These are phyloP conservation scores for Ciconia boyciana DNA, from an alignment of 2,113 vertebrate species.

Conservation along the genomic window DNA sequence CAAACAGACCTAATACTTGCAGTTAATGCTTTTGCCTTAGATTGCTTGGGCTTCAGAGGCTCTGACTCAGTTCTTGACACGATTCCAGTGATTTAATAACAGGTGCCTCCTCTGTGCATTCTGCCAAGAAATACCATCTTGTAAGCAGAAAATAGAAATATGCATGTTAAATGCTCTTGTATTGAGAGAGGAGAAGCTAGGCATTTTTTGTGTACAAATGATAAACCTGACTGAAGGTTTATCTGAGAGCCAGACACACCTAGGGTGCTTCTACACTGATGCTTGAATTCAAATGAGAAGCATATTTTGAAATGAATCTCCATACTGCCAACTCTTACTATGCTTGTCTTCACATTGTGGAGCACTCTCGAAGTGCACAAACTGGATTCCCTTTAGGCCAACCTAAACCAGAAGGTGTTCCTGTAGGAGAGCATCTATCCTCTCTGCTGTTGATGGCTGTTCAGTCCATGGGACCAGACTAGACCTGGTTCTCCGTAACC, in stretches of 20 bases:
- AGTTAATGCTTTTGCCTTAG: not conserved
- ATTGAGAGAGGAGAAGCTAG: not conserved
- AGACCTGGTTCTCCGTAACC: not conserved
- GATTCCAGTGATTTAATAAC: not conserved
- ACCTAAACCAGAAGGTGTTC: not conserved
- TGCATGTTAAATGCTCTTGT: not conserved
- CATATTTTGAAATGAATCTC: not conserved
- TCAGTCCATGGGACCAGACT: not conserved
- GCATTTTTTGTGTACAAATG: not conserved
- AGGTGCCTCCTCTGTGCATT: not conserved
- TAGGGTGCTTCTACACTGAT: not conserved
- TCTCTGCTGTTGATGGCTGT: not conserved
- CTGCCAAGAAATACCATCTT: constrained; percentile 11
- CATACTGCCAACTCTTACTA: not conserved
- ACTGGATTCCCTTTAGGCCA: not conserved
- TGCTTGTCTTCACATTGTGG: accelerated
- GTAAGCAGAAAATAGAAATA: not conserved
- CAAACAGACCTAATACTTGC: not conserved
- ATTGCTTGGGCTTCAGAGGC: not conserved
- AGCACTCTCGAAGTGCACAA: not conserved
- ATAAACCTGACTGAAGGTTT: not conserved
- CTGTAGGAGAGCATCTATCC: not conserved
- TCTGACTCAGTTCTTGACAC: constrained; percentile 14
- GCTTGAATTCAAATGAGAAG: not conserved
- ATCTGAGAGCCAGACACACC: not conserved